phyloP scores from a whole-genome alignment of 2,888 invertebrate species.

The Zygaena filipendulae region DNA sequence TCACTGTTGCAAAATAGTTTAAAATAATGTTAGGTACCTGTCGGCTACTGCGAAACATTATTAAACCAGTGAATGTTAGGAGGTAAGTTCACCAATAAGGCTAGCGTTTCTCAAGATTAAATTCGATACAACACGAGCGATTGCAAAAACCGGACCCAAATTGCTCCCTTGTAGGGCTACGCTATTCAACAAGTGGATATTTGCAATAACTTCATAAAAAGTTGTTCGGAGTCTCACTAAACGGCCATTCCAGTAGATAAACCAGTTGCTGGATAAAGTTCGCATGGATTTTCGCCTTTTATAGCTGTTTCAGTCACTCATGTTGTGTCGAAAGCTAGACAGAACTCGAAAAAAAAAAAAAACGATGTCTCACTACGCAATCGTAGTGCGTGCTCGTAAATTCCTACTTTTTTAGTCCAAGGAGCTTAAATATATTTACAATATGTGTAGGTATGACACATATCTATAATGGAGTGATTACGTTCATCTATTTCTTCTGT shows the following conservation, averaged over 20 bases:
- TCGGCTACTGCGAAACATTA: too few relatives aligned
- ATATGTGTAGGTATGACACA: too few relatives aligned
- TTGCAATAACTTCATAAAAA: slow-evolving; percentile 52
- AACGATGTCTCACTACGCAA: too few relatives aligned
- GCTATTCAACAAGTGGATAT: slow-evolving; percentile 47
- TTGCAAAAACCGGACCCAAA: slow-evolving; percentile 44
- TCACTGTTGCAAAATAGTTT: too few relatives aligned
- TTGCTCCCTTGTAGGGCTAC: slow-evolving; percentile 39
- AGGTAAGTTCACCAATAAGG: too few relatives aligned
- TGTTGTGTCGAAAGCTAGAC: slow-evolving; percentile 43
- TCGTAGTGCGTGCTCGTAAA: too few relatives aligned
- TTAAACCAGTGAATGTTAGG: too few relatives aligned
- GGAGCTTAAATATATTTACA: too few relatives aligned
- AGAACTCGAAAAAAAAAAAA: slow-evolving; percentile 30
- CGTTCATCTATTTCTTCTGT: slow-evolving; percentile 36
- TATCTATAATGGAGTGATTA: slow-evolving; percentile 44
- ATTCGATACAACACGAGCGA: slow-evolving; percentile 40
- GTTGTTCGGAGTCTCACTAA: slow-evolving; percentile 51
- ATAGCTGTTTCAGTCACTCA: slow-evolving; percentile 28
- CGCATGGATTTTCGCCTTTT: slow-evolving; percentile 41
- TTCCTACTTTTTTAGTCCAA: too few relatives aligned
- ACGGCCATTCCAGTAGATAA: slow-evolving; percentile 37
- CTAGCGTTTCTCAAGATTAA: slow-evolving; percentile 50
- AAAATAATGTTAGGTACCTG: too few relatives aligned
- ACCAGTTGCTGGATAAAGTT: slow-evolving; percentile 36